phyloP scores from a whole-genome alignment of 1,140 invertebrate species.

The Plodia interpunctella region DNA sequence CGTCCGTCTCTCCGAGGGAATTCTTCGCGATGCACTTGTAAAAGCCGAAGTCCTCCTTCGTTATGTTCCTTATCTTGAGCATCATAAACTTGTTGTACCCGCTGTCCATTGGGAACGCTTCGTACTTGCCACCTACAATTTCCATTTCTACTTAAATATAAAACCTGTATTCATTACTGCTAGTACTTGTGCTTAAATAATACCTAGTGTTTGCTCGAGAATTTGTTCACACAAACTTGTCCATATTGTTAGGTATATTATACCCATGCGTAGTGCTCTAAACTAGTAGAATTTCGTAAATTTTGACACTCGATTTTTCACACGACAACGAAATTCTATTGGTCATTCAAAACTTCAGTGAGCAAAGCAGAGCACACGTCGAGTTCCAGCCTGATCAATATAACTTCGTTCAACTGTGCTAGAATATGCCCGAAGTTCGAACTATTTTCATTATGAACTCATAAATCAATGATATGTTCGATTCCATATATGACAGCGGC shows the following conservation, averaged over 20 bases:
- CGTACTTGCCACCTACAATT: conserved; percentile 78
- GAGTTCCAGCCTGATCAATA: too few relatives aligned
- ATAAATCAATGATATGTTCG: conserved; percentile 71
- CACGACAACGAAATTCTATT: too few relatives aligned
- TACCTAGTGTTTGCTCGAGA: too few relatives aligned
- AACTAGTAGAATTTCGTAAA: too few relatives aligned
- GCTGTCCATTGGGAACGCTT: conserved; percentile 76
- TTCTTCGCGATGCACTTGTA: conserved; percentile 81
- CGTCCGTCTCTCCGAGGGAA: conserved; percentile 78
- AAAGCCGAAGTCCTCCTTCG: conserved; percentile 78
- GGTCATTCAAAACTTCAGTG: too few relatives aligned
- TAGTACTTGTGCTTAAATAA: too few relatives aligned
- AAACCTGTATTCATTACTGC: conserved; percentile 42
- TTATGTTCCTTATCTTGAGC: conserved; percentile 75
- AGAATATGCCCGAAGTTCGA: conserved; percentile 35
- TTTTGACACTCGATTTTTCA: too few relatives aligned
- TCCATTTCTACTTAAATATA: conserved; percentile 77
- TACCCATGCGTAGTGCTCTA: too few relatives aligned
- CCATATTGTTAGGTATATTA: too few relatives aligned
- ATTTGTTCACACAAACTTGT: too few relatives aligned
- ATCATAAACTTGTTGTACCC: conserved; percentile 79
- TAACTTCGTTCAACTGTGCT: conserved; percentile 14
- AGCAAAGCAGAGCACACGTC: too few relatives aligned
- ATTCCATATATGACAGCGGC: conserved; percentile 55
- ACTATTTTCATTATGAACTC: conserved; percentile 72